These are phyloP conservation scores for Epizoanthus fatuus DNA, from an alignment of 92 coral and sea anemone species.

Conservation along the genomic window DNA sequence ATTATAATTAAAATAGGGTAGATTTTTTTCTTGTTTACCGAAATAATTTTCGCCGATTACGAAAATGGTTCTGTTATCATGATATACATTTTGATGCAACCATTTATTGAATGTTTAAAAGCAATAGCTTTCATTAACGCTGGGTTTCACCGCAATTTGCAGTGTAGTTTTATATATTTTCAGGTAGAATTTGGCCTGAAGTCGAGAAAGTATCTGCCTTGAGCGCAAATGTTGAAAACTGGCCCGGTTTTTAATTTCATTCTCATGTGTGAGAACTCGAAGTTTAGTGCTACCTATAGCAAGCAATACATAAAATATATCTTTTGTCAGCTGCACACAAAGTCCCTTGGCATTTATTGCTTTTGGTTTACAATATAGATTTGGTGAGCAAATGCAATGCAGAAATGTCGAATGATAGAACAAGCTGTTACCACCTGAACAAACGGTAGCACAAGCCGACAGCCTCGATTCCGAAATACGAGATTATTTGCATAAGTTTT, in stretches of 20 bases:
- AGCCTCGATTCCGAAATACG: conserved; percentile 15
- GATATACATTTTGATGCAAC: not conserved
- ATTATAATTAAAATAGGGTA: not conserved
- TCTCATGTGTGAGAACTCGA: not conserved
- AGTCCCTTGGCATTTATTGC: conserved; percentile 6
- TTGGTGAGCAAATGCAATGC: not conserved
- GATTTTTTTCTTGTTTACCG: not conserved
- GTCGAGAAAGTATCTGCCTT: not conserved
- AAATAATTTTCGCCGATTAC: not conserved
- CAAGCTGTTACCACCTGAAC: conserved; percentile 38
- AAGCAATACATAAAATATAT: not conserved
- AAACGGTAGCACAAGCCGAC: not conserved
- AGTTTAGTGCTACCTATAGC: not conserved
- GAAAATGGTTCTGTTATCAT: not conserved
- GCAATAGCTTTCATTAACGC: too few species aligned
- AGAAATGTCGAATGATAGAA: conserved; percentile 13
- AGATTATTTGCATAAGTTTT: conserved; percentile 14
- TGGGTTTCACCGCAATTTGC: too few species aligned
- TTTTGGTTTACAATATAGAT: conserved; percentile 19
- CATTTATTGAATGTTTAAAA: not conserved
- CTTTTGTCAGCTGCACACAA: conserved; percentile 16
- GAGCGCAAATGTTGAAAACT: not conserved
- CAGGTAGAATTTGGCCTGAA: too few species aligned
- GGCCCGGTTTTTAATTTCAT: not conserved
- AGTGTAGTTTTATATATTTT: too few species aligned